Evolutionary conservation across 2,797 vertebrate species (phyloP).

Genomic region (Lacerta agilis): DNA sequence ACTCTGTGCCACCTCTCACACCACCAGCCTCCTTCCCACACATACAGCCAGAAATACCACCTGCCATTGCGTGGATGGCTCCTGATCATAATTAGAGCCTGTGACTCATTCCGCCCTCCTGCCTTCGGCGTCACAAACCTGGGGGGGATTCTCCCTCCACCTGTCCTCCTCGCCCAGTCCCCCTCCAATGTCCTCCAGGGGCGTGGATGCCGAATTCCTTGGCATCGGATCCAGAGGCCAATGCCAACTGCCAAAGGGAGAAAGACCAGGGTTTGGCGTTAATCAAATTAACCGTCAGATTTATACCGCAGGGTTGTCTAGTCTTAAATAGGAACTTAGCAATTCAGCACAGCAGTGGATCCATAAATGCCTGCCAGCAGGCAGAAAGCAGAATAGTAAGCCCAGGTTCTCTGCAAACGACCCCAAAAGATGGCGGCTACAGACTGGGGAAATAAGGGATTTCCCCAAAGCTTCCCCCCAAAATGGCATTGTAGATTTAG

Average conservation of each 20-base stretch:
- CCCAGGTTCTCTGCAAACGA: too few relatives aligned
- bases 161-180: not conserved
- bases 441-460: not conserved
- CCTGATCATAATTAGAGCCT: not conserved
- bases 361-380: not conserved
- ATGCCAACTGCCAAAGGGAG: not conserved
- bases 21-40: not conserved
- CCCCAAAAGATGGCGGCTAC: not conserved
- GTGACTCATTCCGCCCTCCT: not conserved
- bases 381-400: too few relatives aligned
- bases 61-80: not conserved
- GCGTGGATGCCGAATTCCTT: not conserved
- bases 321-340: accelerated
- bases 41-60: not conserved
- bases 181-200: not conserved
- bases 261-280: accelerated
- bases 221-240: accelerated
- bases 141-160: too few relatives aligned
- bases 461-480: too few relatives aligned
- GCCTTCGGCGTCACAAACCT: not conserved
- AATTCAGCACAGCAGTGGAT: not conserved
- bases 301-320: accelerated
- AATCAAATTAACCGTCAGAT: not conserved
- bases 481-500: too few relatives aligned
- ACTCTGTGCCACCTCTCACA: too few relatives aligned